phyloP scores from a whole-genome alignment of 2,888 invertebrate species.

The Xylocampa areola region DNA sequence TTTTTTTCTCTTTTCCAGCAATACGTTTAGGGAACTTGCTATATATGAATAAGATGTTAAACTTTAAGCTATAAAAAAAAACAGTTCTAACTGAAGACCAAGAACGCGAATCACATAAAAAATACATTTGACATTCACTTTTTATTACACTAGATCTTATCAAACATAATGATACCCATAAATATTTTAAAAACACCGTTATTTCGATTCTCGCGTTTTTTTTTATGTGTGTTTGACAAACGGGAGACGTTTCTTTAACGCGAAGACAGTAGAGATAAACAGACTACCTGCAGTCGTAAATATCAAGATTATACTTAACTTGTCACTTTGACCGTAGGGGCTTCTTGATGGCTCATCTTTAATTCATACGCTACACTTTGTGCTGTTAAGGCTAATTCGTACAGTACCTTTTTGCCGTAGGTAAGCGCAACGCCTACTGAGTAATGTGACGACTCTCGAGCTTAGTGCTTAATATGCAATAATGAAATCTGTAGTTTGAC shows the following conservation, averaged over 20 bases:
- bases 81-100: neutral
- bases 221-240: conserved; percentile 17
- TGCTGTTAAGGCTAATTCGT: conserved; percentile 8
- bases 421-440: neutral
- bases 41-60: conserved; percentile 1
- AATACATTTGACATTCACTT: conserved; percentile 3
- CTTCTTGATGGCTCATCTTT: conserved; percentile 40
- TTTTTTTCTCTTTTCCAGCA: no score
- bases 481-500: no score
- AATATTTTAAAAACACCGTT: conserved; percentile 8
- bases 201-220: neutral
- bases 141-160: conserved; percentile 25
- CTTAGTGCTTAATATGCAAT: no score
- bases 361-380: conserved; percentile 29
- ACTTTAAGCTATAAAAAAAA: no score
- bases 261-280: conserved; percentile 26
- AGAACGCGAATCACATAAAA: conserved; percentile 6
- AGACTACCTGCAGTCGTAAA: conserved; percentile 27
- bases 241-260: conserved; percentile 1
- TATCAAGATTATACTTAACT: conserved; percentile 35
- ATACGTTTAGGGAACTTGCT: no score
- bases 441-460: neutral
- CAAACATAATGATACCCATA: conserved; percentile 15
- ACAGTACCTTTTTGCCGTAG: neutral
- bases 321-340: conserved; percentile 25